Percentiles rank a stretch among this genome's conserved stretches.
Conservation (phyloP, 1,140 invertebrate genomes). For the Mactra quadrangularis region DNA sequence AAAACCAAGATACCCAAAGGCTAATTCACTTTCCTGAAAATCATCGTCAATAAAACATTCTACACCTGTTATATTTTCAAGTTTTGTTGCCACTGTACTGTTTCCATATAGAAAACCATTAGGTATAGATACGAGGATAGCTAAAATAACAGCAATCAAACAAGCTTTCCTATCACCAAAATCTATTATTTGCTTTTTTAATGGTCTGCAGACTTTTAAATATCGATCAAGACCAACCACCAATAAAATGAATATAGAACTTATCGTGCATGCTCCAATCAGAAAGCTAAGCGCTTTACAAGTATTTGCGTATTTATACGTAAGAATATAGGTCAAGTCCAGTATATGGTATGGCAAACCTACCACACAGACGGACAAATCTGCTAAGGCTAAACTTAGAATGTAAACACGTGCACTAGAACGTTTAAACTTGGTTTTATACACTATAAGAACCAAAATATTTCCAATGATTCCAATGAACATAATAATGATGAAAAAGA, state of each 20-base stretch:
- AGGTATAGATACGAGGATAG: constrained; percentile 43
- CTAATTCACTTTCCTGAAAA: background rate
- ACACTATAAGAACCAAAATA: constrained; percentile 65
- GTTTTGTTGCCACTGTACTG: background rate
- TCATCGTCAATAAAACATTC: constrained; percentile 59
- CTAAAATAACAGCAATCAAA: constrained; percentile 15
- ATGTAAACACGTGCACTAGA: constrained; percentile 70
- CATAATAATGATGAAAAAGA: constrained; percentile 60
- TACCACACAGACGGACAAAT: constrained; percentile 67
- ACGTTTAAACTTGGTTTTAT: constrained; percentile 60
- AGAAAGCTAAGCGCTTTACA: constrained; percentile 67
- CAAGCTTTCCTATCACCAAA: constrained; percentile 59
- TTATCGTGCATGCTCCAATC: constrained; percentile 64
- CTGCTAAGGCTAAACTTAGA: constrained; percentile 66
- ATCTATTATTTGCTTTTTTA: constrained; percentile 66
- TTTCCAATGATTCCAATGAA: constrained; percentile 69
- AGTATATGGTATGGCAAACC: constrained; percentile 71
- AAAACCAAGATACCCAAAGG: constrained; percentile 31
- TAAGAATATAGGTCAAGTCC: constrained; percentile 67
- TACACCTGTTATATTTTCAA: constrained; percentile 3
- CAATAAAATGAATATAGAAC: constrained; percentile 67
- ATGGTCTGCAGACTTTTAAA: constrained; percentile 68
- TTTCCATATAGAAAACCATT: constrained; percentile 50
- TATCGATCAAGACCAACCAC: constrained; percentile 72
- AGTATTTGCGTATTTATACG: constrained; percentile 51